Evolutionary conservation across 2,888 invertebrate species (phyloP).

Genomic region (Cyclophora albipunctata): DNA sequence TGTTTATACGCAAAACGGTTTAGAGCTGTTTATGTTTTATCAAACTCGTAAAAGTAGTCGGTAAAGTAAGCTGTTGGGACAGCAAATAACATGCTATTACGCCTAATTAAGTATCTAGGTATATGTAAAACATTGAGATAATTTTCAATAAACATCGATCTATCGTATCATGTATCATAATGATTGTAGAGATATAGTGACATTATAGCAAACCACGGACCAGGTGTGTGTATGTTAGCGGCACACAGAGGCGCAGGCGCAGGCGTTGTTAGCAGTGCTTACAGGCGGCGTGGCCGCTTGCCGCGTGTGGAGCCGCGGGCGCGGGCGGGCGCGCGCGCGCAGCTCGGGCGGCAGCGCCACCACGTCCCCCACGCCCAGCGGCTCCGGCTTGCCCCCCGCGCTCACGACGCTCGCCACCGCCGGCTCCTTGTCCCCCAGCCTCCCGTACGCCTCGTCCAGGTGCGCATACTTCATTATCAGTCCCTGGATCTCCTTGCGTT

Average conservation of each 20-base stretch:
- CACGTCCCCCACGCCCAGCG: constrained; percentile 57
- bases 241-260: constrained; percentile 65
- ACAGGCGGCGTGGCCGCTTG: constrained; percentile 74
- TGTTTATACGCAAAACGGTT: too few species aligned
- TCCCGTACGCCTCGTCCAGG: constrained; percentile 81
- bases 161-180: too few species aligned
- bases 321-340: constrained; percentile 57
- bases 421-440: constrained; percentile 52
- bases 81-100: too few species aligned
- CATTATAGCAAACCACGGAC: constrained; percentile 54
- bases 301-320: constrained; percentile 67
- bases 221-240: constrained; percentile 53
- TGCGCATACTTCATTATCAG: constrained; percentile 89
- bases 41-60: too few species aligned
- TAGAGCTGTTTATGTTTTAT: too few species aligned
- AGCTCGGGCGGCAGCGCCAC: constrained; percentile 63
- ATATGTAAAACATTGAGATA: too few species aligned
- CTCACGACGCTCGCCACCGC: constrained; percentile 37
- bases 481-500: constrained; percentile 88
- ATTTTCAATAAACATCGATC: too few species aligned
- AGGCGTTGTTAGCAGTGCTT: constrained; percentile 66
- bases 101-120: too few species aligned
- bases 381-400: constrained; percentile 40
- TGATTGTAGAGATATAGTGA: constrained; percentile 18
- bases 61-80: too few species aligned